phyloP scores from a whole-genome alignment of 2,888 invertebrate genomes.

The Hololepta plana region DNA sequence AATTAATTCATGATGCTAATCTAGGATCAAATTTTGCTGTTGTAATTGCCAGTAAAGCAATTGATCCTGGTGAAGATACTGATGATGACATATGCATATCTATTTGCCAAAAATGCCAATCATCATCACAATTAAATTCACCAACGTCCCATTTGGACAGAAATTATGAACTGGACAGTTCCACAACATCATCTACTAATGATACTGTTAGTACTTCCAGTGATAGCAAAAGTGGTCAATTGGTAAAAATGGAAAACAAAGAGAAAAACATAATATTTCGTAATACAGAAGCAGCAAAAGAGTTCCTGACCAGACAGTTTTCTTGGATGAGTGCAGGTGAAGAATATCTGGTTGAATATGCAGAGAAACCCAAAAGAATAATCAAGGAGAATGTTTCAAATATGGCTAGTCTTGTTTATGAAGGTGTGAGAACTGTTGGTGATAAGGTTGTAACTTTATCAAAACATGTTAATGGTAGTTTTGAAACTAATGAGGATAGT shows the following conservation, averaged over 20 bases:
- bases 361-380: constrained; percentile 46
- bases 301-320: constrained; percentile 55
- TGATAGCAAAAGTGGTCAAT: constrained; percentile 18
- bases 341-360: constrained; percentile 45
- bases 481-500: constrained; percentile 41
- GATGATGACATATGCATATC: constrained; percentile 45
- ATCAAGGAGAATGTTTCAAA: constrained; percentile 58
- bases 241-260: constrained; percentile 18
- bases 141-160: constrained; percentile 38
- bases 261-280: constrained; percentile 46
- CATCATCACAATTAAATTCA: constrained; percentile 35
- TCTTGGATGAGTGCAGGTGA: constrained; percentile 55
- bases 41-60: constrained; percentile 44
- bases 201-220: constrained; percentile 21
- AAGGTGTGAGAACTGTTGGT: constrained; percentile 56
- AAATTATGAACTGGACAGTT: constrained; percentile 45
- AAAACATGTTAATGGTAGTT: constrained; percentile 54
- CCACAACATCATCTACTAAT: constrained; percentile 33
- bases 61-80: constrained; percentile 38
- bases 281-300: constrained; percentile 61
- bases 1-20: constrained; percentile 47
- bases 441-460: constrained; percentile 56
- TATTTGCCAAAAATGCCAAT: constrained; percentile 45
- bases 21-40: constrained; percentile 66
- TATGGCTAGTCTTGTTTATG: constrained; percentile 53